Evolutionary conservation across 1,140 invertebrate species (phyloP).

Genomic region (Diabrotica virgifera): DNA sequence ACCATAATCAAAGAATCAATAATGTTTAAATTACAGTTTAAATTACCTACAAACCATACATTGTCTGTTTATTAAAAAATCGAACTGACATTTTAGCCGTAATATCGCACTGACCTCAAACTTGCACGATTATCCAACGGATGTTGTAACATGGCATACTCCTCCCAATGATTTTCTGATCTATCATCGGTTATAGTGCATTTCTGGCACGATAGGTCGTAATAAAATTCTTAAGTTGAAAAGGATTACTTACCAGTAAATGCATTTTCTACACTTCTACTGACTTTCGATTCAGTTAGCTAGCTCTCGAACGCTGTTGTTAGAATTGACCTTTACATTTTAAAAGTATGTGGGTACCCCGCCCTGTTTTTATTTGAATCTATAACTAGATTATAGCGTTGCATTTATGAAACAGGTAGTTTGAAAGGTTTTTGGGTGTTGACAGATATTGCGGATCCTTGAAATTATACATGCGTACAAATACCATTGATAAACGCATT

Average conservation of each 20-base stretch:
- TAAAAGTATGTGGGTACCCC: background rate
- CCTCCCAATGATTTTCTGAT: background rate
- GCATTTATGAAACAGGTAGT: too few relatives aligned
- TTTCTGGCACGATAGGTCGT: background rate
- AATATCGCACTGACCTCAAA: background rate
- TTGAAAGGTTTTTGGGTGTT: too few relatives aligned
- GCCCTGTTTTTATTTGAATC: background rate
- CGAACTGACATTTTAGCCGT: too few relatives aligned
- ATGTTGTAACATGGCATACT: background rate
- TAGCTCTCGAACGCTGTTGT: background rate
- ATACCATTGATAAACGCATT: too few relatives aligned
- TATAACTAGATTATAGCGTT: too few relatives aligned
- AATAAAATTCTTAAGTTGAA: background rate
- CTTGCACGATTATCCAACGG: background rate
- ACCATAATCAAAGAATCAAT: too few relatives aligned
- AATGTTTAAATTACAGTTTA: too few relatives aligned
- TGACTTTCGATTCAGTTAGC: background rate
- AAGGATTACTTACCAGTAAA: conserved; percentile 1
- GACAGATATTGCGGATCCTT: too few relatives aligned
- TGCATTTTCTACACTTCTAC: background rate
- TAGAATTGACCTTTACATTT: background rate
- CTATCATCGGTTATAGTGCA: background rate
- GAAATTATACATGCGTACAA: too few relatives aligned
- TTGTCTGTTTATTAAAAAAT: too few relatives aligned
- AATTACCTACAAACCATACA: too few relatives aligned